Evolutionary conservation across 2,797 vertebrate genomes (phyloP).

Genomic region (Silurus aristotelis): DNA sequence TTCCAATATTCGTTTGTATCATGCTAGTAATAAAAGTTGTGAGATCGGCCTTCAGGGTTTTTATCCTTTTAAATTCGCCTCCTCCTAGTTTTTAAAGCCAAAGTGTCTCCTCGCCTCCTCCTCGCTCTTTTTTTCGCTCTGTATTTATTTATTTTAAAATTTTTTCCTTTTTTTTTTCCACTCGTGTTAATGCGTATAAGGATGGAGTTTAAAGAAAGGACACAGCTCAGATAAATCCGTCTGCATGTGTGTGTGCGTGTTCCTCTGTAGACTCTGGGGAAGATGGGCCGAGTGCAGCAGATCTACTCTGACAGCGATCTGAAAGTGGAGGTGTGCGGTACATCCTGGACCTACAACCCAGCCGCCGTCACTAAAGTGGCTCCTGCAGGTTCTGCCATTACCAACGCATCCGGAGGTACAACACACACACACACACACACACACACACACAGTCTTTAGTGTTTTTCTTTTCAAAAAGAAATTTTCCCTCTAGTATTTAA

Average conservation of each 20-base stretch:
- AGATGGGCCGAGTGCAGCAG: constrained; percentile 97
- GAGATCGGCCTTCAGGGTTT: too few relatives aligned
- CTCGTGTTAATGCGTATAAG: neutral
- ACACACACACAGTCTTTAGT: neutral
- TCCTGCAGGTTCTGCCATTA: constrained; percentile 93
- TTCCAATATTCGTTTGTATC: constrained; percentile 23
- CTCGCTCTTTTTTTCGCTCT: too few relatives aligned
- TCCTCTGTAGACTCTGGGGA: constrained; percentile 88
- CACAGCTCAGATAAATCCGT: neutral
- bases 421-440: constrained; percentile 22
- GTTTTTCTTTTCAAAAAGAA: neutral
- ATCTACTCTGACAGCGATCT: constrained; percentile 99
- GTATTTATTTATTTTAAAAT: neutral
- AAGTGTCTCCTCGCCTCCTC: neutral
- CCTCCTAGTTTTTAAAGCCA: constrained; percentile 45
- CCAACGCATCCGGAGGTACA: constrained; percentile 95
- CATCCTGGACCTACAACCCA: constrained; percentile 98
- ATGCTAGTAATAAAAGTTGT: constrained; percentile 61
- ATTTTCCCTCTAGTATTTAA: neutral
- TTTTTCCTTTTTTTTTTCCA: too few relatives aligned
- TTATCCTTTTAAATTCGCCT: constrained; percentile 37
- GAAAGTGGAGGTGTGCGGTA: constrained; percentile 98
- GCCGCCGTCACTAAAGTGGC: constrained; percentile 98
- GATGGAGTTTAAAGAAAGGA: neutral
- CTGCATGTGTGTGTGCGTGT: neutral